A percentile compares a stretch with the other conserved stretches of the same genome.
These are phyloP conservation scores for Balanococcus diminutus DNA, from an alignment of 2,888 invertebrate species.

Conservation along the genomic window DNA sequence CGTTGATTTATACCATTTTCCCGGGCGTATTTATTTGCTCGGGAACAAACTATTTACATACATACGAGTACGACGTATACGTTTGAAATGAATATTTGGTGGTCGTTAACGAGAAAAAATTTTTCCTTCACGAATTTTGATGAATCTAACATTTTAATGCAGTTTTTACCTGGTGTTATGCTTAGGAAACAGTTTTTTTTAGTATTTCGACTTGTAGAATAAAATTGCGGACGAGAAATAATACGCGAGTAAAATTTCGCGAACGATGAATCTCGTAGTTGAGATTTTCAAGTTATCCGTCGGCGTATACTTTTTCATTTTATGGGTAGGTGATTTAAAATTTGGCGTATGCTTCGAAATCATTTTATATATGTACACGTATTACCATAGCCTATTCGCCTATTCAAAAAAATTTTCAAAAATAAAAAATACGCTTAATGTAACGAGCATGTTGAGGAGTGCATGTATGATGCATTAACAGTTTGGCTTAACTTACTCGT, in stretches of 20 bases:
- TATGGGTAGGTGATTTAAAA: slow-evolving; percentile 15
- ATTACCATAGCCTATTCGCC: not conserved
- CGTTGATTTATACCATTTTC: not conserved
- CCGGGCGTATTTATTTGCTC: not conserved
- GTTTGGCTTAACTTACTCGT: not conserved
- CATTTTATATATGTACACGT: not conserved
- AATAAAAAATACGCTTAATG: not conserved
- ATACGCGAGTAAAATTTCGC: not conserved
- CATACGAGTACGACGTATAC: not conserved
- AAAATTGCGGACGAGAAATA: not conserved
- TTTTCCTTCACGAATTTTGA: not conserved
- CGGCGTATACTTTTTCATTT: slow-evolving; percentile 8
- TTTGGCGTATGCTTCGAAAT: slow-evolving; percentile 14
- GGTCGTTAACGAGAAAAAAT: slow-evolving; percentile 1
- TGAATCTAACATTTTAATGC: slow-evolving; percentile 1
- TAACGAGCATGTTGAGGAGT: not conserved
- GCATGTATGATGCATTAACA: not conserved
- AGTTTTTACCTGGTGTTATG: slow-evolving; percentile 12
- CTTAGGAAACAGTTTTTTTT: not conserved
- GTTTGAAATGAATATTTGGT: not conserved
- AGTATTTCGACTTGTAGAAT: not conserved
- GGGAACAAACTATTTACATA: not conserved
- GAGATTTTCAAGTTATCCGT: slow-evolving; percentile 27
- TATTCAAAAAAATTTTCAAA: too few species aligned
- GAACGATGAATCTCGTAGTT: not conserved